Evolutionary conservation across 35 echinoderm and acorn worm species (phyloP).

Genomic region (Apostichopus californicus): DNA sequence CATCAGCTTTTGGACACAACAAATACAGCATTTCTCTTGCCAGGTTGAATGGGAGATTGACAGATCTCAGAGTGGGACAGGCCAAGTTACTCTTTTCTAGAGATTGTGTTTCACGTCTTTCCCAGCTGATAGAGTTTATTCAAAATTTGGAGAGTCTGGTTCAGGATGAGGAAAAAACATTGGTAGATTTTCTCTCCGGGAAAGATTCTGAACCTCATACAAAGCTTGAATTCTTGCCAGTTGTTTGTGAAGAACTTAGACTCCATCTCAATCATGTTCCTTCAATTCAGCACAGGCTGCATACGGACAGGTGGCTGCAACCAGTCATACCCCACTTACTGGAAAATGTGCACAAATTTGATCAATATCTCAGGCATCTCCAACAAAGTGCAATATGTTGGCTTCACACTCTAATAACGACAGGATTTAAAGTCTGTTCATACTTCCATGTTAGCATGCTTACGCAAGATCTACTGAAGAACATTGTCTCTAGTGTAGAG

Average conservation of each 20-base stretch:
- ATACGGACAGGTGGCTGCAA: constrained; percentile 78
- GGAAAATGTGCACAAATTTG: constrained; percentile 54
- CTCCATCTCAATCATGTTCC: constrained; percentile 76
- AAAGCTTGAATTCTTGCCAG: constrained; percentile 77
- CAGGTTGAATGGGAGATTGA: constrained; percentile 63
- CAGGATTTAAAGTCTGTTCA: constrained; percentile 75
- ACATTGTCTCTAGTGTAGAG: constrained; percentile 78
- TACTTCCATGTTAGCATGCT: constrained; percentile 73
- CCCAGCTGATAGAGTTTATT: constrained; percentile 75
- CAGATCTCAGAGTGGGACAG: constrained; percentile 56
- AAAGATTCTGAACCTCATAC: constrained; percentile 63
- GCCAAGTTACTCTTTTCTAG: constrained; percentile 66
- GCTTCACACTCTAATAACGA: constrained; percentile 70
- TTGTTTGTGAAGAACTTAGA: constrained; percentile 77
- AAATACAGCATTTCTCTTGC: constrained; percentile 88
- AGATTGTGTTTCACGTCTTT: constrained; percentile 71
- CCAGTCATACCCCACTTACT: constrained; percentile 64
- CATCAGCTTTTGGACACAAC: constrained; percentile 90
- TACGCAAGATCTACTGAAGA: constrained; percentile 75
- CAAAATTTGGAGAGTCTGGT: constrained; percentile 63
- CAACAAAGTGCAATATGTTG: constrained; percentile 76
- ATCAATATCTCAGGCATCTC: constrained; percentile 65
- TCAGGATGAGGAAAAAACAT: constrained; percentile 75
- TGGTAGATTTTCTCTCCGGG: constrained; percentile 55
- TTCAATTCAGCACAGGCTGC: constrained; percentile 80